A percentile compares a stretch with the other conserved stretches of the same genome.
phyloP scores from a whole-genome alignment of 2,888 invertebrate species.

The Uropetala carovei region DNA sequence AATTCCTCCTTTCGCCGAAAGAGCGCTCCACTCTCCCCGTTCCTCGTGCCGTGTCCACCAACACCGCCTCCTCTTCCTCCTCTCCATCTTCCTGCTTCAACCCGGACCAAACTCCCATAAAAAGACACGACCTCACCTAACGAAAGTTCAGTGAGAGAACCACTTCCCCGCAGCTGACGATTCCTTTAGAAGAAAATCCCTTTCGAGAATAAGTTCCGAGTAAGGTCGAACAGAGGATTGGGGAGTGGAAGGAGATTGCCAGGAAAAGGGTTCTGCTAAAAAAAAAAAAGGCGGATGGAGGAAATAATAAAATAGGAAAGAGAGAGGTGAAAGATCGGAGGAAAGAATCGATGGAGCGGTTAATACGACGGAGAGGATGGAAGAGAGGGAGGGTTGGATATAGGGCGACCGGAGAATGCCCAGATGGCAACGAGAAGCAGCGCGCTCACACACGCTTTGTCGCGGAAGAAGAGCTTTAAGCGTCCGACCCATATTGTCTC shows the following conservation, averaged over 20 bases:
- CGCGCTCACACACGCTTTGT: not conserved
- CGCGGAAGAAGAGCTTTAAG: not conserved
- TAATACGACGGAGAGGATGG: not conserved
- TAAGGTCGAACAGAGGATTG: not conserved
- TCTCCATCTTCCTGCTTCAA: not conserved
- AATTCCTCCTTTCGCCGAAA: conserved; percentile 14
- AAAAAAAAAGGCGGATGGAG: not conserved
- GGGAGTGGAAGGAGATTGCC: not conserved
- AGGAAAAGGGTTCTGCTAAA: not conserved
- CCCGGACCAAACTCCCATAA: conserved; percentile 4
- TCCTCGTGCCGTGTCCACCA: not conserved
- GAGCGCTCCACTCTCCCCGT: conserved; percentile 26
- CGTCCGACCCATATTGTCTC: not conserved
- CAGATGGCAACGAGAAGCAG: not conserved
- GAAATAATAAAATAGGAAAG: not conserved
- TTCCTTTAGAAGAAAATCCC: not conserved
- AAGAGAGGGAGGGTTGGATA: not conserved
- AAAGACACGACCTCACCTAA: conserved; percentile 59
- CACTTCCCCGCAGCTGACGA: conserved; percentile 46
- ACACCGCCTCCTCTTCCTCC: not conserved
- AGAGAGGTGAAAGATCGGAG: not conserved
- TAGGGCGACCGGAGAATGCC: not conserved
- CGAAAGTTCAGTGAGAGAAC: conserved; percentile 50
- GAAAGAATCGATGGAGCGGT: not conserved
- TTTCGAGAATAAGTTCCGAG: not conserved